Percentiles rank a stretch among this genome's conserved stretches.
phyloP scores from a whole-genome alignment of 2,888 invertebrate genomes.

The Tenodera sinensis region DNA sequence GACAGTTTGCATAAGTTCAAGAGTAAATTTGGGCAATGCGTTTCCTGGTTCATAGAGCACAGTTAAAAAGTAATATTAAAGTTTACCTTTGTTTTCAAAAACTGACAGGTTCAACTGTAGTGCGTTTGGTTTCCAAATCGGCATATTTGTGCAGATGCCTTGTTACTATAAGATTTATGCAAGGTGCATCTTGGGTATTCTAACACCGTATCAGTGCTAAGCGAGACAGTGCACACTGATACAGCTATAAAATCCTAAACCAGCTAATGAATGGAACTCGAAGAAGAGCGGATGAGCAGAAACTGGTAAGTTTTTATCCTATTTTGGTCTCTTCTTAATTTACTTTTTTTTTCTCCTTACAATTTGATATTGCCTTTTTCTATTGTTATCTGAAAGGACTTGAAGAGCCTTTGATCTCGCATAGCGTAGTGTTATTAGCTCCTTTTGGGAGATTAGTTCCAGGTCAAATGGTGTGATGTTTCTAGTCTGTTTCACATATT shows the following conservation, averaged over 20 bases:
- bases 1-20: too few relatives aligned
- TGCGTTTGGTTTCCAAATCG: neutral
- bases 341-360: neutral
- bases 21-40: too few relatives aligned
- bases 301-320: neutral
- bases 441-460: neutral
- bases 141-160: neutral
- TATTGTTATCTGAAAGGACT: neutral
- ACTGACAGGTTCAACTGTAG: too few relatives aligned
- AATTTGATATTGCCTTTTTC: neutral
- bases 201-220: neutral
- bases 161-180: neutral
- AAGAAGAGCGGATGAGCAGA: neutral
- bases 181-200: neutral
- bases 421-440: neutral
- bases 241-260: too few relatives aligned
- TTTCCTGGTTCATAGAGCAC: too few relatives aligned
- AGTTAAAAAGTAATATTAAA: too few relatives aligned
- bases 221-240: neutral
- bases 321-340: neutral
- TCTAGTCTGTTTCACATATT: neutral
- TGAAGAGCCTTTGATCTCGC: neutral
- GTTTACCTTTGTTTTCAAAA: too few relatives aligned
- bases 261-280: neutral
- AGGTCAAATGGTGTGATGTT: neutral